Percentiles rank a stretch among this genome's conserved stretches.
Conservation (phyloP, 1,140 invertebrate species). For the Zaprionus vittiger region DNA sequence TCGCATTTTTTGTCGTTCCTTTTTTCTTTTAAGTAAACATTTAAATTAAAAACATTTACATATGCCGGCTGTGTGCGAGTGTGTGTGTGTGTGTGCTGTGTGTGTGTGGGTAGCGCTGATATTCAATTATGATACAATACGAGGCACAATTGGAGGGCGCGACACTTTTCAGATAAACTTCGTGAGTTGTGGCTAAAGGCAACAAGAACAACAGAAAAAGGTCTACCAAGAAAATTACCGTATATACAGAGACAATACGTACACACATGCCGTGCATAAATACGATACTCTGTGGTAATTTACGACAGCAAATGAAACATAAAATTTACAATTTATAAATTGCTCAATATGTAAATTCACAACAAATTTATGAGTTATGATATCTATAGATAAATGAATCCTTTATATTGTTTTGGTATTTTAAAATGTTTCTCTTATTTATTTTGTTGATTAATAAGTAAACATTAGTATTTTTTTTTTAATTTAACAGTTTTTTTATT, state of each 20-base stretch:
- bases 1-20: slow-evolving; percentile 67
- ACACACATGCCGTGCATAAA: neutral
- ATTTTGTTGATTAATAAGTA: too few species aligned
- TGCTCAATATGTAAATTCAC: neutral
- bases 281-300: neutral
- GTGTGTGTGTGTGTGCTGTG: slow-evolving; percentile 1
- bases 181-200: slow-evolving; percentile 21
- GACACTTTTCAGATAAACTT: slow-evolving; percentile 72
- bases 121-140: slow-evolving; percentile 78
- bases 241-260: neutral
- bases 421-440: neutral
- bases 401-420: neutral
- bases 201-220: slow-evolving; percentile 20
- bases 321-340: neutral
- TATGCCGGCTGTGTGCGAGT: slow-evolving; percentile 38
- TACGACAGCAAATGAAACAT: neutral
- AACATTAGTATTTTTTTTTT: neutral
- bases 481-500: neutral
- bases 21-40: slow-evolving; percentile 74
- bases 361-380: neutral
- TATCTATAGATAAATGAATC: neutral
- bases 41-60: slow-evolving; percentile 83
- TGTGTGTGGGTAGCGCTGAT: slow-evolving; percentile 68
- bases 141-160: slow-evolving; percentile 52
- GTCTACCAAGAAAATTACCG: slow-evolving; percentile 10